These are phyloP conservation scores for Perdita meconis DNA, from an alignment of 2,888 invertebrate genomes.

Conservation along the genomic window DNA sequence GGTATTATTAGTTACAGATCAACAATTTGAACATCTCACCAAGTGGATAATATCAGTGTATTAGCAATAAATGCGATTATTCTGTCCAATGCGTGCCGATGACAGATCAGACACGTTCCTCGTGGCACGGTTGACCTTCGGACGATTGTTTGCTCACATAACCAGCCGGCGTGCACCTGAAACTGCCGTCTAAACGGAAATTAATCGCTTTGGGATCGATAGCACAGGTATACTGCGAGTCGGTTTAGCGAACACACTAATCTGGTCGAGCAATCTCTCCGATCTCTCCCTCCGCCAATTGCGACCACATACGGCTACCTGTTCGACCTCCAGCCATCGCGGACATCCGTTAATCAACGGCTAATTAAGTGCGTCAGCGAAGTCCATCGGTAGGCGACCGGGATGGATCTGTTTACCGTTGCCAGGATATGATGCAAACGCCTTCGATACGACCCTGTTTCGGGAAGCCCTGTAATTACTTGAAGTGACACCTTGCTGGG, in stretches of 20 bases:
- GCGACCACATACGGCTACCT: conserved; percentile 64
- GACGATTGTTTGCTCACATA: conserved; percentile 48
- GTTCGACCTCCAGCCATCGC: conserved; percentile 53
- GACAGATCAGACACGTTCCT: no score
- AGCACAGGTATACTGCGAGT: conserved; percentile 59
- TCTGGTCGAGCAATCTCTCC: conserved; percentile 74
- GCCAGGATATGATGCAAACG: conserved; percentile 11
- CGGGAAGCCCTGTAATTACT: conserved; percentile 26
- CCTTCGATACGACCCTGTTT: neutral
- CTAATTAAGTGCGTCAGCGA: conserved; percentile 77
- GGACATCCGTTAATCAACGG: conserved; percentile 76
- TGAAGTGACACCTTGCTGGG: neutral
- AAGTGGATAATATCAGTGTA: neutral
- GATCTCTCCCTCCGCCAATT: conserved; percentile 66
- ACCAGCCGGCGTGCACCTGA: conserved; percentile 57
- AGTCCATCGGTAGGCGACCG: conserved; percentile 63
- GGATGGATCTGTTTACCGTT: conserved; percentile 44
- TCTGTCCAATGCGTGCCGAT: neutral
- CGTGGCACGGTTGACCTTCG: no score
- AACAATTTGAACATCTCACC: no score
- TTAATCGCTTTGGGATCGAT: conserved; percentile 75
- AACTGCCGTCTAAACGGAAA: conserved; percentile 71
- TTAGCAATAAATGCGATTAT: neutral
- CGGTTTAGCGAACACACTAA: conserved; percentile 71
- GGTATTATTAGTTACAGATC: no score